Evolutionary conservation across 23 tunicate species (phyloP), one percentile per base, ranked within the genome.

Genomic region (Halocynthia aurantium): DNA sequence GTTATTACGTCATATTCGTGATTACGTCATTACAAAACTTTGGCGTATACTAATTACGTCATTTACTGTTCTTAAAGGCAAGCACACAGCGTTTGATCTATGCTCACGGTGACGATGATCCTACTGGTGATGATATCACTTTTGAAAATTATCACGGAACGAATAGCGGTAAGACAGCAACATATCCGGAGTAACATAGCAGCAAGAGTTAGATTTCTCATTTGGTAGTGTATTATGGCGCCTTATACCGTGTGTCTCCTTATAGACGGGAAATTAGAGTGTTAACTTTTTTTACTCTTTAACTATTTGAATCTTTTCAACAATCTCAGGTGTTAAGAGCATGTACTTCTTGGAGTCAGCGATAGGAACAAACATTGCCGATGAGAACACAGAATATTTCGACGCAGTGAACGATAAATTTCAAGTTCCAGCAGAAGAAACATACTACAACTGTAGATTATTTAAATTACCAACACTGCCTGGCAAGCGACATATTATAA

Each of bases 371-470:
- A 31, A 31, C 44, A 31, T 31, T 31, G 44, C 71, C 51, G 57
- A 49, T 50, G 82, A 77, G 44, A 77, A 58, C 7, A 18, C 49
- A 7, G 52, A 56, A 8, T 64, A 58, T 63, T 77, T 77, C 18
- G 52, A n/a, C 7, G 13, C 66, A 8, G 21, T 18, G 7, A 77
- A 66, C 15, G 57, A 53, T 0, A 52, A 52, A 15, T 40, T 77
- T 40, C 31, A 57, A 49, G 44, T 77, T 63, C 82, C 82, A 13
- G 57, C 82, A 49, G 20, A 13, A 19, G 57, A 65, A 8, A 77
- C 82, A 8, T 65, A 77, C 72, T 77, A 77, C 57, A 77, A 72
- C 52, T 77, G 82, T 22, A 57, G 50, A 7, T 19, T 77, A 52
- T 2, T 77, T 64, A 22, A 31, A 31, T 49, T 77, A 50, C 82